Conservation (phyloP, 2,113 vertebrate species). For the Tor tambroides region DNA sequence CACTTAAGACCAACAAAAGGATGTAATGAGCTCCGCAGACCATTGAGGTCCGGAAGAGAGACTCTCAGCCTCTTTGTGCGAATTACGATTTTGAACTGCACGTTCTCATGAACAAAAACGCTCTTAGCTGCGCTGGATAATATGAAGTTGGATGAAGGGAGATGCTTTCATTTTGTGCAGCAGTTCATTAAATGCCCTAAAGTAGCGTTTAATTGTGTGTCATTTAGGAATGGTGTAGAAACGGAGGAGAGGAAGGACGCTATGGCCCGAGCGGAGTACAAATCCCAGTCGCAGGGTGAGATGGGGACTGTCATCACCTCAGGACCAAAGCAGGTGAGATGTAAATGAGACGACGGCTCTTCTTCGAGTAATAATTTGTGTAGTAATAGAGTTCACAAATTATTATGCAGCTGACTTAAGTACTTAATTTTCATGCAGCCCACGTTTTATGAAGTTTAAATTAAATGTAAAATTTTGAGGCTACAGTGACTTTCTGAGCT, state of each 20-base stretch:
- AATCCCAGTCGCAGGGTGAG: conserved; percentile 74
- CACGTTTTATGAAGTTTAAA: not conserved
- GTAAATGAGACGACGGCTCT: not conserved
- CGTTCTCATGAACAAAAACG: not conserved
- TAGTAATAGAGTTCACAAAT: conserved; percentile 12
- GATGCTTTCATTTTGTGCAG: conserved; percentile 1
- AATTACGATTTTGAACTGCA: conserved; percentile 52
- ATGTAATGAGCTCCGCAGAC: conserved; percentile 63
- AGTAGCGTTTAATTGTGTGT: conserved; percentile 29
- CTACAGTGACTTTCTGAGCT: not conserved
- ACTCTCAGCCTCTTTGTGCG: conserved; percentile 51
- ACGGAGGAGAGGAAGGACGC: conserved; percentile 78
- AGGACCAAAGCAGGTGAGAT: conserved; percentile 77
- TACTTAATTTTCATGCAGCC: not conserved
- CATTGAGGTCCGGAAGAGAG: conserved; percentile 49
- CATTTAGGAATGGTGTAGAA: conserved; percentile 74
- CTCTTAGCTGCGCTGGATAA: not conserved
- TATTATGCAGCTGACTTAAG: not conserved
- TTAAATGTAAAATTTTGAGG: not conserved
- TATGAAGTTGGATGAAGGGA: not conserved
- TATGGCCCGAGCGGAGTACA: conserved; percentile 81
- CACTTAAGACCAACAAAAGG: conserved; percentile 53
- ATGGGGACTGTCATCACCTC: conserved; percentile 63
- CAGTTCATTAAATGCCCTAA: conserved; percentile 35
- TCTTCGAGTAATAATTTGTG: not conserved